Conservation (phyloP, 2,113 vertebrate genomes). For the Mola mola region DNA sequence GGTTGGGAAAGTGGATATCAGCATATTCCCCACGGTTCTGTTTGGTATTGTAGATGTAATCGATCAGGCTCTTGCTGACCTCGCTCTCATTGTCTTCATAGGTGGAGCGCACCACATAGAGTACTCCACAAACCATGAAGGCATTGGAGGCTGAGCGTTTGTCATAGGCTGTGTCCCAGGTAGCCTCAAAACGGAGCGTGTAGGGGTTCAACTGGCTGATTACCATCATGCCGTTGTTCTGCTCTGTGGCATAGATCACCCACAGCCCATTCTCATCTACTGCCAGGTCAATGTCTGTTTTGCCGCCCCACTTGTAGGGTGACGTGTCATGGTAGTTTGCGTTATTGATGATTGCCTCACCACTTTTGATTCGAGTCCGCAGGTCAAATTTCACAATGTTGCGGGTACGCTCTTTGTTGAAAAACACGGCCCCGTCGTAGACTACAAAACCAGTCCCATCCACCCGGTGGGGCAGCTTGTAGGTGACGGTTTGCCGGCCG, state of each 20-base stretch:
- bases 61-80: constrained; percentile 93
- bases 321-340: constrained; percentile 99
- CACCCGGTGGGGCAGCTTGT: constrained; percentile 97
- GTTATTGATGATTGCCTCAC: constrained; percentile 98
- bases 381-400: constrained; percentile 99
- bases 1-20: constrained; percentile 97
- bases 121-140: constrained; percentile 98
- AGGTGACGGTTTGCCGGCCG: constrained; percentile 93
- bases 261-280: constrained; percentile 98
- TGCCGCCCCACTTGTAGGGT: constrained; percentile 97
- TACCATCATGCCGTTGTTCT: constrained; percentile 99
- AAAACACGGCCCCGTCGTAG: constrained; percentile 98
- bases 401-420: constrained; percentile 98
- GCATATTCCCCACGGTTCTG: constrained; percentile 91
- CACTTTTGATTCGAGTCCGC: constrained; percentile 98
- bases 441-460: constrained; percentile 99
- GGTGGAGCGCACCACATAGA: constrained; percentile 95
- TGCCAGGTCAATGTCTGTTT: constrained; percentile 97
- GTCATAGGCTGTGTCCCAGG: constrained; percentile 95
- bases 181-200: constrained; percentile 96
- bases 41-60: constrained; percentile 97
- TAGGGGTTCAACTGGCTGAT: constrained; percentile 98
- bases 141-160: constrained; percentile 98
- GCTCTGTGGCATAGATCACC: constrained; percentile 99
- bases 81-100: constrained; percentile 99